Evolutionary conservation across 2,888 invertebrate species (phyloP).

Genomic region (Allolobophora icterica): DNA sequence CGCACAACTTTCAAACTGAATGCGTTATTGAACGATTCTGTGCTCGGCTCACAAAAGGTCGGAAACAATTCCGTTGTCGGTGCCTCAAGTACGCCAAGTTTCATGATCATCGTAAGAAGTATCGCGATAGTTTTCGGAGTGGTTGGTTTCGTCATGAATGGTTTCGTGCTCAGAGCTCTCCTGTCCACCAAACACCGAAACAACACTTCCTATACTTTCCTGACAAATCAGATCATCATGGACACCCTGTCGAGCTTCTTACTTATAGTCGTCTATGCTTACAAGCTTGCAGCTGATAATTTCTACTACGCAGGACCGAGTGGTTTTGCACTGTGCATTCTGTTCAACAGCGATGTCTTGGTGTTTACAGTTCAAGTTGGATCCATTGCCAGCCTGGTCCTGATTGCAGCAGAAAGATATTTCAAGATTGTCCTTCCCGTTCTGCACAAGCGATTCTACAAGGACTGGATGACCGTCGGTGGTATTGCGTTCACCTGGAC

Average conservation of each 20-base stretch:
- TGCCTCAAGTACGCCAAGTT: background rate
- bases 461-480: background rate
- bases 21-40: background rate
- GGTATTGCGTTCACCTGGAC: background rate
- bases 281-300: background rate
- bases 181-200: background rate
- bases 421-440: conserved; percentile 21
- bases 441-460: background rate
- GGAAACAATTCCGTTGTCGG: background rate
- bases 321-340: background rate
- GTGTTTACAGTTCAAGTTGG: background rate
- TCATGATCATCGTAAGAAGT: background rate
- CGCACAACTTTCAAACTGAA: background rate
- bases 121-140: conserved; percentile 21
- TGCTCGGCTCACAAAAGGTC: background rate
- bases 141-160: conserved; percentile 6
- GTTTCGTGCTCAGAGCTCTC: conserved; percentile 13
- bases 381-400: conserved; percentile 27
- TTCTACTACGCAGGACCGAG: background rate
- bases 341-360: background rate
- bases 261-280: background rate
- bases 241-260: conserved; percentile 12
- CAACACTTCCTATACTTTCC: conserved; percentile 23
- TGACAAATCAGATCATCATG: conserved; percentile 22
- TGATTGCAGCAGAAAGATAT: conserved; percentile 9